Percentiles rank a stretch among this genome's conserved stretches.
phyloP scores from a whole-genome alignment of 2,113 vertebrate species.

The Lichenostomus cassidix region DNA sequence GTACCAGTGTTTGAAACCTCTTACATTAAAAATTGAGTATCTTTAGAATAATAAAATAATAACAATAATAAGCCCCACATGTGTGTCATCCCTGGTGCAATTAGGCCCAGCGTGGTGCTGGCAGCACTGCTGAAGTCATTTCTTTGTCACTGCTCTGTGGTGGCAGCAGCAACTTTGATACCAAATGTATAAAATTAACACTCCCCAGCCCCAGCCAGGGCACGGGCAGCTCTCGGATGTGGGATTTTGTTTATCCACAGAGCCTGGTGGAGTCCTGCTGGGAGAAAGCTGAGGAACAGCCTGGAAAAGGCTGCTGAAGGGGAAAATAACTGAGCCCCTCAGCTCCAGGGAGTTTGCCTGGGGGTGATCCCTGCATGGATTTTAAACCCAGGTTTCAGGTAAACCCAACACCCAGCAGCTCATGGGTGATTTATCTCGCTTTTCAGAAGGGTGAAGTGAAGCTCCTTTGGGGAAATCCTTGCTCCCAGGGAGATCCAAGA shows the following conservation, averaged over 20 bases:
- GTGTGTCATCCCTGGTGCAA: background rate
- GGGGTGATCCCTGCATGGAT: fast-evolving
- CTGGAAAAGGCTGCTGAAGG: background rate
- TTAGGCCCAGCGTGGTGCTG: background rate
- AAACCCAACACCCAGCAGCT: fast-evolving
- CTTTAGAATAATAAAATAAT: background rate
- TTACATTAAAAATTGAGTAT: background rate
- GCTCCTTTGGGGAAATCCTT: background rate
- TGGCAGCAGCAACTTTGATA: background rate
- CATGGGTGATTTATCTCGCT: fast-evolving
- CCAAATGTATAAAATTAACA: fast-evolving
- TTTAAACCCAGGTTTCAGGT: background rate
- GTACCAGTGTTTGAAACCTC: background rate
- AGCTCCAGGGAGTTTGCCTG: background rate
- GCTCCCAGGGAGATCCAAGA: background rate
- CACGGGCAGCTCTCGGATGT: background rate
- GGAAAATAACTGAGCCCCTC: background rate
- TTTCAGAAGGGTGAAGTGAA: background rate
- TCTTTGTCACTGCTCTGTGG: background rate
- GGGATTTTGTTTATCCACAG: background rate
- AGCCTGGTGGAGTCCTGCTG: background rate
- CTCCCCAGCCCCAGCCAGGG: background rate
- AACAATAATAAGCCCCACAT: background rate
- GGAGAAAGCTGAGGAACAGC: background rate
- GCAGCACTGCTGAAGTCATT: background rate